Conservation (phyloP, 2,797 vertebrate genomes). For the Epinephelus coioides region DNA sequence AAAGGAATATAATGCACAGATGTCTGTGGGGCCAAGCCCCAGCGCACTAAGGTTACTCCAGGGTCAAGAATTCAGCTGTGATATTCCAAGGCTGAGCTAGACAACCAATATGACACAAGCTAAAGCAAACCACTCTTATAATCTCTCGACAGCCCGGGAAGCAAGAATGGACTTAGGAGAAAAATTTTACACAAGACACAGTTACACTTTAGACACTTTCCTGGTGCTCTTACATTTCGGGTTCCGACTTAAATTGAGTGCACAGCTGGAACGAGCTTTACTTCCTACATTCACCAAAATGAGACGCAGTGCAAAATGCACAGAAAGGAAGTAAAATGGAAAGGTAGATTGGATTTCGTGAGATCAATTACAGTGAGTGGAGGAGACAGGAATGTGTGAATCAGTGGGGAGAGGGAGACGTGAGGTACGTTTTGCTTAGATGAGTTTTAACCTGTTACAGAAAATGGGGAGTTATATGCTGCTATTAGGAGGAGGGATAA, state of each 20-base stretch:
- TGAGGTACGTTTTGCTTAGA: background rate
- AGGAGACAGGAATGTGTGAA: conserved; percentile 5
- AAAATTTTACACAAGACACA: background rate
- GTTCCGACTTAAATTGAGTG: background rate
- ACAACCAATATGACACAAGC: background rate
- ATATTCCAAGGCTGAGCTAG: background rate
- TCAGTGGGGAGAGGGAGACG: background rate
- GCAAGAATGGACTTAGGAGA: background rate
- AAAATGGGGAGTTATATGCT: background rate
- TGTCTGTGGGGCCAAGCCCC: background rate
- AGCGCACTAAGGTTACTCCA: background rate
- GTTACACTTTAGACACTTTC: background rate
- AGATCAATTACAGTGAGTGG: conserved; percentile 5
- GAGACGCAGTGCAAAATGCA: background rate
- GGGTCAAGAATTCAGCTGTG: background rate
- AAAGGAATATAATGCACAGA: too few species aligned
- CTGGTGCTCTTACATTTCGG: background rate
- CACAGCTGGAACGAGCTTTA: background rate
- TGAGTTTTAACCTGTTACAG: conserved; percentile 9
- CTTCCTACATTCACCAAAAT: background rate
- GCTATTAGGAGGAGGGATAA: background rate
- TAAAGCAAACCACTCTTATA: background rate
- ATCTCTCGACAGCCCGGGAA: background rate
- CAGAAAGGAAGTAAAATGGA: background rate
- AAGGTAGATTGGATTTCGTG: background rate